phyloP scores from a whole-genome alignment of 2,797 vertebrate genomes.

The Gymnocypris eckloni region DNA sequence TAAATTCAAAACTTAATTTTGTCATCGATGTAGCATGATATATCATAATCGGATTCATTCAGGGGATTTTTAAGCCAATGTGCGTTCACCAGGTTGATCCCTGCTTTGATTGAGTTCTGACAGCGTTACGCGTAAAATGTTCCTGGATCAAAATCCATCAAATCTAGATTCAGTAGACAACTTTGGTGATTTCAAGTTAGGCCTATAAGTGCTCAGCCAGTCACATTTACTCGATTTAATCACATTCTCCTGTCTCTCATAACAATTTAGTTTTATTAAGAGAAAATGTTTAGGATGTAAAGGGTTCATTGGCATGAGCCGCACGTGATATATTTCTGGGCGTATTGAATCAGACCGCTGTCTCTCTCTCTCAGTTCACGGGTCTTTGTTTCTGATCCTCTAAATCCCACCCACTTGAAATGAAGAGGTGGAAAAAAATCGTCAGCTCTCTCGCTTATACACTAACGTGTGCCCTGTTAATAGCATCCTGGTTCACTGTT shows the following conservation, averaged over 20 bases:
- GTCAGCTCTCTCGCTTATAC: slow-evolving; percentile 59
- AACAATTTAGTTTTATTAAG: slow-evolving; percentile 10
- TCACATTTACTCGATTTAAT: slow-evolving; percentile 10
- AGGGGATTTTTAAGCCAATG: not conserved
- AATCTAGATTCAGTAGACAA: not conserved
- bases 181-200: not conserved
- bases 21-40: not conserved
- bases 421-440: slow-evolving; percentile 66
- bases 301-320: slow-evolving; percentile 82
- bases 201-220: not conserved
- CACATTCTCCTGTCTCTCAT: slow-evolving; percentile 12
- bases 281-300: slow-evolving; percentile 68
- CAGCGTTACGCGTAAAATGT: not conserved
- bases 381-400: slow-evolving; percentile 85
- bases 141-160: slow-evolving; percentile 1
- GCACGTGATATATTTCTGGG: slow-evolving; percentile 85
- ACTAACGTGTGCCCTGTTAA: slow-evolving; percentile 65
- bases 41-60: not conserved
- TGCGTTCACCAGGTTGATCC: not conserved
- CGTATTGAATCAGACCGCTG: slow-evolving; percentile 82
- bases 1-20: not conserved
- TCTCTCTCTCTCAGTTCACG: slow-evolving; percentile 73
- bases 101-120: not conserved
- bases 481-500: slow-evolving; percentile 68
- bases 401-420: slow-evolving; percentile 84